These are phyloP conservation scores for Molorchus minor DNA, from an alignment of 2,888 invertebrate species.

Conservation along the genomic window DNA sequence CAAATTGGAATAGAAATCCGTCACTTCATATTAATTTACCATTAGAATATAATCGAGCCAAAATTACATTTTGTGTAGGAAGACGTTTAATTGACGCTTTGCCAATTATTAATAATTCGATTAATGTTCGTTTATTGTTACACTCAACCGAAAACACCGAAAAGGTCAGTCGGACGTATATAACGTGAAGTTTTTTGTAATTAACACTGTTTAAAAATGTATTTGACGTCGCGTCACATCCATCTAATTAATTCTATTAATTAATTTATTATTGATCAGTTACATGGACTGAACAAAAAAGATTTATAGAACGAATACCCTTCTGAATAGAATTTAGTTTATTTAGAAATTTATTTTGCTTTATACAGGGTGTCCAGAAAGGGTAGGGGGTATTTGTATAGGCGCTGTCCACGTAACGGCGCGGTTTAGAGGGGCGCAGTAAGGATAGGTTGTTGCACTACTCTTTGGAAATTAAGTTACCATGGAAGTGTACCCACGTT, in stretches of 20 bases:
- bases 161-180: neutral
- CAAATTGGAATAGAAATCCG: neutral
- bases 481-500: too few relatives aligned
- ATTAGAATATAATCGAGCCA: neutral
- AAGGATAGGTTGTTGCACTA: too few relatives aligned
- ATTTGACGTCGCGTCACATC: neutral
- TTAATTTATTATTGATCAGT: too few relatives aligned
- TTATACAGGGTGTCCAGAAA: too few relatives aligned
- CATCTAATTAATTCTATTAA: neutral
- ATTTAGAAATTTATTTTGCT: too few relatives aligned
- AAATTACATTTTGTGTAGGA: constrained; percentile 7
- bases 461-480: too few relatives aligned
- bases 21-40: neutral
- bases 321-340: too few relatives aligned
- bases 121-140: neutral
- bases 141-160: neutral
- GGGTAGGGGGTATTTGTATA: too few relatives aligned
- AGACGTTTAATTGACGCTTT: neutral
- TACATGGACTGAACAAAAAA: too few relatives aligned
- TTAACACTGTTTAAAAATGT: neutral
- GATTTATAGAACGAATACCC: too few relatives aligned
- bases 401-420: too few relatives aligned
- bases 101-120: constrained; percentile 12
- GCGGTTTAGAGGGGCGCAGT: too few relatives aligned
- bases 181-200: neutral